A percentile compares a stretch with the other conserved stretches of the same genome.
phyloP scores from a whole-genome alignment of 2,888 invertebrate species.

The Parnassius apollo region DNA sequence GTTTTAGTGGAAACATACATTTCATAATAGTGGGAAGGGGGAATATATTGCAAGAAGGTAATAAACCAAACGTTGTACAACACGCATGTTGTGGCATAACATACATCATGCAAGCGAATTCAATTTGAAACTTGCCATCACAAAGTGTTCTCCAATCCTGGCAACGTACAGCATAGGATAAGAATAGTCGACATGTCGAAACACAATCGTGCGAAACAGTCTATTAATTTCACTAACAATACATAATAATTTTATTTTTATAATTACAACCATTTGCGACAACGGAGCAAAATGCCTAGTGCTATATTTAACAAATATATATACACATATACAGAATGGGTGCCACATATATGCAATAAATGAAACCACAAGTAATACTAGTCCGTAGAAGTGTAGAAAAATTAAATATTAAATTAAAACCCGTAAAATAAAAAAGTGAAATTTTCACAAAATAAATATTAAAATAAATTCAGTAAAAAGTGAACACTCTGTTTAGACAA shows the following conservation, averaged over 20 bases:
- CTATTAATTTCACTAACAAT: conserved; percentile 70
- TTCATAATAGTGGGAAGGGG: conserved; percentile 49
- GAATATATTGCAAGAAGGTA: conserved; percentile 56
- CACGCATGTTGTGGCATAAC: conserved; percentile 42
- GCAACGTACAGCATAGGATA: conserved; percentile 43
- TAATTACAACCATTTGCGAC: conserved; percentile 76
- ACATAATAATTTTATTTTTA: conserved; percentile 67
- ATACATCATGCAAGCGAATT: conserved; percentile 5
- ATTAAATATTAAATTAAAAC: no score
- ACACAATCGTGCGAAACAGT: conserved; percentile 75
- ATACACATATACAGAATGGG: no score
- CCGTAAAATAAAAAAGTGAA: no score
- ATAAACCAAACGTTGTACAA: conserved; percentile 43
- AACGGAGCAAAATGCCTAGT: conserved; percentile 76
- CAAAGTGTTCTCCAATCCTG: conserved; percentile 52
- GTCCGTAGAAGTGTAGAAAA: no score
- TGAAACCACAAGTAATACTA: no score
- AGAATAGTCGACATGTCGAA: conserved; percentile 47
- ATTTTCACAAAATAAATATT: no score
- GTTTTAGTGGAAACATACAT: conserved; percentile 64
- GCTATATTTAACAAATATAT: conserved; percentile 66
- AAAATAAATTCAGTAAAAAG: no score
- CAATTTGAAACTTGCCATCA: conserved; percentile 58
- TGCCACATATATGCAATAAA: no score
- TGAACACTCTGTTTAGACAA: no score